Percentiles rank a stretch among this genome's conserved stretches.
These are phyloP conservation scores for Rhinatrema bivittatum DNA, from an alignment of 2,797 vertebrate species.

Conservation along the genomic window DNA sequence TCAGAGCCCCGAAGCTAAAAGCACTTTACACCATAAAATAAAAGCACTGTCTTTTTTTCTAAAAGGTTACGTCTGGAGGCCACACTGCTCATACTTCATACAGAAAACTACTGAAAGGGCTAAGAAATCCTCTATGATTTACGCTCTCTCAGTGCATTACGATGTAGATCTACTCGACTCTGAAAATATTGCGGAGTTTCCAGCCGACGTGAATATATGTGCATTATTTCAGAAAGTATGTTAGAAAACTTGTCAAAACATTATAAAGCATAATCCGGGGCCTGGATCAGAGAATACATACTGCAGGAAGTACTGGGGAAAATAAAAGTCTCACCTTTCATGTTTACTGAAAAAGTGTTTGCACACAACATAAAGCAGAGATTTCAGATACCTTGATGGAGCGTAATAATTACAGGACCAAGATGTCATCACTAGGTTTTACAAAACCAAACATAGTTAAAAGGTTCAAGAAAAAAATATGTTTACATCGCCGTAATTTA, in stretches of 20 bases:
- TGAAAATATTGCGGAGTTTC: conserved; percentile 59
- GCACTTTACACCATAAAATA: conserved; percentile 76
- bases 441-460: conserved; percentile 38
- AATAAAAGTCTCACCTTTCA: conserved; percentile 34
- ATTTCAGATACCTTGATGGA: conserved; percentile 35
- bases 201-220: conserved; percentile 59
- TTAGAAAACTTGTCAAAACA: conserved; percentile 65
- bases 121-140: conserved; percentile 70
- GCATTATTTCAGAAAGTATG: conserved; percentile 65
- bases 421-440: conserved; percentile 39
- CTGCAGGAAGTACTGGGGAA: conserved; percentile 47
- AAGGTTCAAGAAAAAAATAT: conserved; percentile 46
- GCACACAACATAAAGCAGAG: conserved; percentile 36
- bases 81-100: conserved; percentile 69
- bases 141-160: conserved; percentile 63
- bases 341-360: conserved; percentile 39
- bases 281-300: conserved; percentile 51
- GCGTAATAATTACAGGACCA: conserved; percentile 38
- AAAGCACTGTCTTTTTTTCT: conserved; percentile 70
- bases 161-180: conserved; percentile 61
- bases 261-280: conserved; percentile 60
- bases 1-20: conserved; percentile 69
- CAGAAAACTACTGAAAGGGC: conserved; percentile 70
- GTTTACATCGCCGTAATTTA: too few species aligned
- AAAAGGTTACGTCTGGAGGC: conserved; percentile 72